Conservation (phyloP, 2,113 vertebrate species). For the Donacobius atricapilla region DNA sequence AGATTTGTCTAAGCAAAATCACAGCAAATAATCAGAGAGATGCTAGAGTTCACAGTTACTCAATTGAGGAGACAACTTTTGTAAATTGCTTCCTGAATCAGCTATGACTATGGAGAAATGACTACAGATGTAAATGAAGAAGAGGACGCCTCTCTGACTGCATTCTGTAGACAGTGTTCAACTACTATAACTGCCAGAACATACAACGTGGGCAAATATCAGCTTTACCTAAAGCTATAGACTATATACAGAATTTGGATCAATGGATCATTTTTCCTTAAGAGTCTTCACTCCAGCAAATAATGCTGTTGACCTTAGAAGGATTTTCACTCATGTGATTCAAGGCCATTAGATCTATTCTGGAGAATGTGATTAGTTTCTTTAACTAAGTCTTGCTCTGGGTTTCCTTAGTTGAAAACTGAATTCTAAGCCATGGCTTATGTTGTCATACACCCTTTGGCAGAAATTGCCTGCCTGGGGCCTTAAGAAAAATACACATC, state of each 20-base stretch:
- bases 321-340: neutral
- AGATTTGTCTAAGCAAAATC: neutral
- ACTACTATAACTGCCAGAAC: neutral
- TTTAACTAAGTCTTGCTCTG: neutral
- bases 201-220: neutral
- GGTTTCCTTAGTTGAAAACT: neutral
- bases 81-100: neutral
- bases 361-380: neutral
- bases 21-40: neutral
- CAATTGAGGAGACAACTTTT: neutral
- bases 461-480: neutral
- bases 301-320: neutral
- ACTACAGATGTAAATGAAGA: neutral
- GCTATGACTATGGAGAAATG: neutral
- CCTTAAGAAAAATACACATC: slow-evolving; percentile 17
- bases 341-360: neutral
- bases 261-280: neutral
- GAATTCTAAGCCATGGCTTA: neutral
- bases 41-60: neutral
- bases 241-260: neutral
- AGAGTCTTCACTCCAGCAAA: neutral
- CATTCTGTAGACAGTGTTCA: neutral
- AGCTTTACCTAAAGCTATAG: neutral
- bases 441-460: neutral
- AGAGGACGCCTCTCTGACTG: neutral